Percentiles rank a stretch among this genome's conserved stretches.
Evolutionary conservation across 2,797 vertebrate species (phyloP).

Genomic region (Mastacembelus armatus): DNA sequence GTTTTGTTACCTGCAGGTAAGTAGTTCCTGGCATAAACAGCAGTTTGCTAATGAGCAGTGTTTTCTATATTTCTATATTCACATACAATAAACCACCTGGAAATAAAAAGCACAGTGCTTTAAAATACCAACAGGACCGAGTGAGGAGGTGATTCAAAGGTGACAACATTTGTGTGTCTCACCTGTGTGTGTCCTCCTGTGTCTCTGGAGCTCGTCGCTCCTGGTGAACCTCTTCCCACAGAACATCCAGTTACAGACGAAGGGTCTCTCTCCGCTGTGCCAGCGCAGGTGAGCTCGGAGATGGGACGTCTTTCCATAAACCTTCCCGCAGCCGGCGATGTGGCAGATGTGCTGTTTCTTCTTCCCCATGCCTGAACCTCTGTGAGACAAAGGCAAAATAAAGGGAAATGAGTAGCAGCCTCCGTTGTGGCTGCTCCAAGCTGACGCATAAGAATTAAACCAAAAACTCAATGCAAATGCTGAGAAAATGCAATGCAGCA

Average conservation of each 20-base stretch:
- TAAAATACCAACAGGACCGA: too few species aligned
- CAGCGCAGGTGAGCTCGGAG: slow-evolving; percentile 97
- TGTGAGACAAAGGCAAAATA: slow-evolving; percentile 63
- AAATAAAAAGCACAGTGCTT: too few species aligned
- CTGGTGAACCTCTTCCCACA: slow-evolving; percentile 98
- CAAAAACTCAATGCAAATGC: not conserved
- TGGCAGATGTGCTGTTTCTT: slow-evolving; percentile 98
- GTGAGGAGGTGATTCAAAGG: not conserved
- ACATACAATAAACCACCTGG: too few species aligned
- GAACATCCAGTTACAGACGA: slow-evolving; percentile 98
- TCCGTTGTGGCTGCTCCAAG: too few species aligned
- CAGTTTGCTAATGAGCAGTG: too few species aligned
- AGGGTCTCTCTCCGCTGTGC: slow-evolving; percentile 98
- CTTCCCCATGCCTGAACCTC: slow-evolving; percentile 95
- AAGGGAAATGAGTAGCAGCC: not conserved
- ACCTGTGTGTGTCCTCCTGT: slow-evolving; percentile 99
- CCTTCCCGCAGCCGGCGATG: slow-evolving; percentile 90
- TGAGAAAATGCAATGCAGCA: not conserved
- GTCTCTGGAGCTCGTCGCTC: slow-evolving; percentile 97
- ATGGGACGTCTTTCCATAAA: slow-evolving; percentile 96
- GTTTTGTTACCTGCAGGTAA: too few species aligned
- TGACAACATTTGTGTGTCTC: not conserved
- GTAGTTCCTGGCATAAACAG: too few species aligned
- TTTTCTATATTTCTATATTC: not conserved
- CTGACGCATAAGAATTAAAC: not conserved